Base-by-base conservation (phyloP, 30 jellyfish, hydroid and myxozoan genomes). In the Hydractinia symbiolongicarpus region DNA sequence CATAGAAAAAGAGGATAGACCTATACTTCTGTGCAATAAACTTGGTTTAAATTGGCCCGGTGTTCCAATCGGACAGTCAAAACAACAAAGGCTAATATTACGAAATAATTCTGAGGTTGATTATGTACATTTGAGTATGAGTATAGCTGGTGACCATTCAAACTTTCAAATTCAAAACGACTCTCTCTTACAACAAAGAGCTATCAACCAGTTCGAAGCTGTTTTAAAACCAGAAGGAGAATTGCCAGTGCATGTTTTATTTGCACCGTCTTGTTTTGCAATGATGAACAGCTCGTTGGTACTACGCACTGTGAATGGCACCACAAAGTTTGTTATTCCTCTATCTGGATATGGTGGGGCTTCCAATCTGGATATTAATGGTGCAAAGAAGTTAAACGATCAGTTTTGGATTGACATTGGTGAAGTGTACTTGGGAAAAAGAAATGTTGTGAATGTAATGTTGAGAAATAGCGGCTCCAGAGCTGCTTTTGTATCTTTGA, bases 31-130 rank as follows among this genome's bases (percentile, higher is more conserved):
- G 67, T 89, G 96, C 53, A 84, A 81, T 64, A 89, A 89, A 62
- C 90, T 86, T 20, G 88, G 84, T 50, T 55, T 89, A 19, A 78
- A 90, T 67, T 89, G 96, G 96, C 91, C 95, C 49, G 96, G 96
- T 61, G 82, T 89, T 55, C 91, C 86, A 6, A 72, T 89, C 17
- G 95, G 95, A 53, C 79, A 83, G 69, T 78, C 85, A n/a, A 79
- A 71, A 90, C 95, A 84, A 52, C 96, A 89, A 85, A 60, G 90
- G 17, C 88, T 89, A 9, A 72, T 54, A 62, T 81, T 89, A 72
- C 82, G 95, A 30, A 89, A 89, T 81, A 80, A 84, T 71, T 83
- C 95, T 15, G 81, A 77, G 81, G 50, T 61, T 4, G 72, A 80
- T 15, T 87, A 81, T 55, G 44, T 89, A 77, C 67, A 79, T 13